These are phyloP conservation scores for Melolontha melolontha DNA, from an alignment of 2,888 invertebrate species.

Conservation along the genomic window DNA sequence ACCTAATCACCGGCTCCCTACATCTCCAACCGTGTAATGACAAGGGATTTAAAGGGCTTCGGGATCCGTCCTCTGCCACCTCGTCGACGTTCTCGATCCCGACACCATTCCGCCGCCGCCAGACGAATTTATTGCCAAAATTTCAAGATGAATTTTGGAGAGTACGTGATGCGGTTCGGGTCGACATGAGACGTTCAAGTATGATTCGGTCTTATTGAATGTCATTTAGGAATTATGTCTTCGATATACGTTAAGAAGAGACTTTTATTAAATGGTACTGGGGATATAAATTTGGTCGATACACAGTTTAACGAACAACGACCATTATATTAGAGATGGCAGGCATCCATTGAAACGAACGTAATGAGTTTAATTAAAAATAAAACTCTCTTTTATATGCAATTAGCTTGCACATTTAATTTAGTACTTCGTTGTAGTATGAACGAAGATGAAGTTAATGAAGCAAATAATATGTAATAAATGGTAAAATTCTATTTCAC, in stretches of 20 bases:
- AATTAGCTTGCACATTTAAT: no score
- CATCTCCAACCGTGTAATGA: slow-evolving; percentile 31
- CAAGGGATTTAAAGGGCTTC: slow-evolving; percentile 24
- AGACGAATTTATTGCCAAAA: slow-evolving; percentile 33
- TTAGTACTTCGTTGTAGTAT: no score
- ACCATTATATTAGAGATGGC: neutral
- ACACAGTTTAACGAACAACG: no score
- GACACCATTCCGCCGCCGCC: slow-evolving; percentile 11
- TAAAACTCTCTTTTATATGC: no score
- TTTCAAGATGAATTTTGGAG: slow-evolving; percentile 20
- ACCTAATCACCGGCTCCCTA: slow-evolving; percentile 30
- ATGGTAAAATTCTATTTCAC: no score
- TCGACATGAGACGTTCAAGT: slow-evolving; percentile 8
- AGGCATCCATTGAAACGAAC: neutral
- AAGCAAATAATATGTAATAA: no score
- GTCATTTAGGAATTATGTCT: neutral
- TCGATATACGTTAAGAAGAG: neutral
- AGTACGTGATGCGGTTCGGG: slow-evolving; percentile 22
- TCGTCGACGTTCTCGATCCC: neutral
- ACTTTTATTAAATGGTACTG: neutral
- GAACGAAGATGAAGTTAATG: no score
- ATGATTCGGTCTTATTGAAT: slow-evolving; percentile 13
- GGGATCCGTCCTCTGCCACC: no score
- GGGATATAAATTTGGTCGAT: no score
- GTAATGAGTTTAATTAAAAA: no score